These are phyloP conservation scores for Chlorops oryzae DNA, from an alignment of 1,140 invertebrate species.

Conservation along the genomic window DNA sequence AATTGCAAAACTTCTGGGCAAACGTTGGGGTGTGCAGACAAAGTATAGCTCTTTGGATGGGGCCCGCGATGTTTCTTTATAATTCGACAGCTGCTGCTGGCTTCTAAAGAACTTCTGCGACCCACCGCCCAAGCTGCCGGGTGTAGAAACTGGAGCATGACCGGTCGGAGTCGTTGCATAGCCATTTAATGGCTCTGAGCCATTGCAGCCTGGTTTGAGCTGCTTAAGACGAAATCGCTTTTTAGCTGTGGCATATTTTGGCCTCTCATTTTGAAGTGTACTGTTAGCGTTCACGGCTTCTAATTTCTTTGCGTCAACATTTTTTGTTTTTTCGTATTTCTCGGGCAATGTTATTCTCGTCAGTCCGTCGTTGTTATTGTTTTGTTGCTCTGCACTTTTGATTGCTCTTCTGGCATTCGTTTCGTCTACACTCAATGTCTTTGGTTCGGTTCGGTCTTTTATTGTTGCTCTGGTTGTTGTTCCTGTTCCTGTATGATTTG, in stretches of 20 bases:
- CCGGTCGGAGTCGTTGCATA: slow-evolving; percentile 42
- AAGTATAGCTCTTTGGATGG: slow-evolving; percentile 44
- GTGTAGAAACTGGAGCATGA: slow-evolving; percentile 21
- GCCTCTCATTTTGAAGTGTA: slow-evolving; percentile 35
- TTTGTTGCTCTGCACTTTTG: slow-evolving; percentile 1
- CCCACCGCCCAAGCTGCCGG: slow-evolving; percentile 23
- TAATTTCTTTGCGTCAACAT: not conserved
- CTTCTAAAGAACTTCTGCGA: slow-evolving; percentile 45
- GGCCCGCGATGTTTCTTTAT: slow-evolving; percentile 20
- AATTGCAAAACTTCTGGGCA: slow-evolving; percentile 14
- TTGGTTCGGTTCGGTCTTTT: slow-evolving; percentile 4
- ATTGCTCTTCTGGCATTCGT: slow-evolving; percentile 1
- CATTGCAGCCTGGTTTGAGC: slow-evolving; percentile 13
- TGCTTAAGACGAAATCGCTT: slow-evolving; percentile 40
- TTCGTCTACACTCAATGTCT: slow-evolving; percentile 8
- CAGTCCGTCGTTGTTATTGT: slow-evolving; percentile 8
- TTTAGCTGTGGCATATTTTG: slow-evolving; percentile 25
- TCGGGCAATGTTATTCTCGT: too few relatives aligned
- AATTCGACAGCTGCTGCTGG: slow-evolving; percentile 40
- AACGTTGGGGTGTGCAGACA: slow-evolving; percentile 41
- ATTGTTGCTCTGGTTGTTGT: slow-evolving; percentile 15
- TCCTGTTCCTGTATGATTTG: slow-evolving; percentile 5
- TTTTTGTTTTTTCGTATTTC: too few relatives aligned
- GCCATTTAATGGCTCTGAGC: slow-evolving; percentile 33
- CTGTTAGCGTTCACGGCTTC: slow-evolving; percentile 23